Evolutionary conservation across 2,113 vertebrate genomes (phyloP).

Genomic region (Anoplopoma fimbria): DNA sequence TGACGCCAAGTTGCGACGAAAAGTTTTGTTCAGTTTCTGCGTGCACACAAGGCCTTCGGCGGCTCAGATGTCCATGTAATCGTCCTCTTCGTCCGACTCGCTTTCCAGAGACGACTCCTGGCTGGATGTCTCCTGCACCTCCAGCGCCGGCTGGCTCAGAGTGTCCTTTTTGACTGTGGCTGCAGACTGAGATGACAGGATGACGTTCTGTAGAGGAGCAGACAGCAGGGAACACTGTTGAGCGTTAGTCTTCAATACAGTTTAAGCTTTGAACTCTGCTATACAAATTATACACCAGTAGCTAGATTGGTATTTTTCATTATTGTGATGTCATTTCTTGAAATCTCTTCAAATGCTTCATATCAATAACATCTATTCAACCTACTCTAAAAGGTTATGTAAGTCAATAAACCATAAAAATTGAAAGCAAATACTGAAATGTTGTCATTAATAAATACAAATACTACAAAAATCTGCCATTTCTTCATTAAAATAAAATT

Average conservation of each 20-base stretch:
- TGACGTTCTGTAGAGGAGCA: slow-evolving; percentile 89
- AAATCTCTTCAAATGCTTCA: not conserved
- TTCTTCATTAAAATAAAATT: not conserved
- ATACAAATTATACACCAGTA: too few species aligned
- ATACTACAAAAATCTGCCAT: not conserved
- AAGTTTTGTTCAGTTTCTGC: slow-evolving; percentile 5
- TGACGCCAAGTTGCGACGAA: slow-evolving; percentile 7
- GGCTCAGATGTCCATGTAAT: slow-evolving; percentile 96
- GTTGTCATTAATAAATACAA: not conserved
- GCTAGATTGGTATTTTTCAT: not conserved
- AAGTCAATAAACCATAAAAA: not conserved
- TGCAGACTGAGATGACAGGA: slow-evolving; percentile 97
- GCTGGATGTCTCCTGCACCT: slow-evolving; percentile 97
- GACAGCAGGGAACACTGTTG: slow-evolving; percentile 59
- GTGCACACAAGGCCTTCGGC: not conserved
- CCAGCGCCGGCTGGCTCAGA: slow-evolving; percentile 94
- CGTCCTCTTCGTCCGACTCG: slow-evolving; percentile 85
- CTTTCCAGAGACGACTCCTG: slow-evolving; percentile 98
- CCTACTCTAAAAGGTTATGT: not conserved
- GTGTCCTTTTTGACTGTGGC: slow-evolving; percentile 97
- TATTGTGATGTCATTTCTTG: not conserved
- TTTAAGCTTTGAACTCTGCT: not conserved
- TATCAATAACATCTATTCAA: not conserved
- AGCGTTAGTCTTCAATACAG: not conserved
- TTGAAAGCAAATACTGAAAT: too few species aligned